Conservation (phyloP, 1,140 invertebrate genomes). For the Danaus plexippus region DNA sequence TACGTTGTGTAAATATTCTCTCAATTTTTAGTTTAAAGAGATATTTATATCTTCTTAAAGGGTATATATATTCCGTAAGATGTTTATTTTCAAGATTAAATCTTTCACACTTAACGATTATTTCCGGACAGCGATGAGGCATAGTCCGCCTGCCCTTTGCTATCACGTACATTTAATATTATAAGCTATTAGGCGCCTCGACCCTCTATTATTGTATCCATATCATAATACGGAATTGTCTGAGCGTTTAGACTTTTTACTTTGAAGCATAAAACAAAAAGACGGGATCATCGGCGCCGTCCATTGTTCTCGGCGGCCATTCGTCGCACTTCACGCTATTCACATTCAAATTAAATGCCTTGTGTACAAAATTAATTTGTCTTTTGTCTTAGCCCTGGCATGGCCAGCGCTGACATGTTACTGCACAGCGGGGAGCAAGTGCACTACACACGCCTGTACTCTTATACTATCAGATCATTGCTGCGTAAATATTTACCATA, state of each 20-base stretch:
- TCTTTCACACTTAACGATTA: constrained; percentile 55
- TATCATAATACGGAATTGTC: constrained; percentile 70
- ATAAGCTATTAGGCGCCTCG: constrained; percentile 67
- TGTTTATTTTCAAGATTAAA: constrained; percentile 36
- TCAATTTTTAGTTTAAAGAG: no score
- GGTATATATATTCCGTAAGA: constrained; percentile 9
- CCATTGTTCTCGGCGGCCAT: constrained; percentile 67
- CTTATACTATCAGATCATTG: constrained; percentile 5
- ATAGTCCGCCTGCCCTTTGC: constrained; percentile 30
- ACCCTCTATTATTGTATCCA: constrained; percentile 67
- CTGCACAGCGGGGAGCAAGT: constrained; percentile 48
- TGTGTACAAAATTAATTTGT: constrained; percentile 72
- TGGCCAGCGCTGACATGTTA: constrained; percentile 46
- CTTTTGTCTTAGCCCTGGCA: constrained; percentile 63
- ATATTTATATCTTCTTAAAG: constrained; percentile 1
- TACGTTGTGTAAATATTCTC: no score
- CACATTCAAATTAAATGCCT: constrained; percentile 71
- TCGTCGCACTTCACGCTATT: constrained; percentile 71
- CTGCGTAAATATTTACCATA: not conserved
- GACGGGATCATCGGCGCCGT: constrained; percentile 60
- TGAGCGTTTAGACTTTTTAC: constrained; percentile 65
- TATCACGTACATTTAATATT: constrained; percentile 67
- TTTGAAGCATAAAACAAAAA: constrained; percentile 64
- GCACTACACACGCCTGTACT: constrained; percentile 9
- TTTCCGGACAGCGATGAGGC: constrained; percentile 43